A percentile compares a stretch with the other conserved stretches of the same genome.
Evolutionary conservation across 2,888 invertebrate genomes (phyloP).

Genomic region (Luffia ferchaultella): DNA sequence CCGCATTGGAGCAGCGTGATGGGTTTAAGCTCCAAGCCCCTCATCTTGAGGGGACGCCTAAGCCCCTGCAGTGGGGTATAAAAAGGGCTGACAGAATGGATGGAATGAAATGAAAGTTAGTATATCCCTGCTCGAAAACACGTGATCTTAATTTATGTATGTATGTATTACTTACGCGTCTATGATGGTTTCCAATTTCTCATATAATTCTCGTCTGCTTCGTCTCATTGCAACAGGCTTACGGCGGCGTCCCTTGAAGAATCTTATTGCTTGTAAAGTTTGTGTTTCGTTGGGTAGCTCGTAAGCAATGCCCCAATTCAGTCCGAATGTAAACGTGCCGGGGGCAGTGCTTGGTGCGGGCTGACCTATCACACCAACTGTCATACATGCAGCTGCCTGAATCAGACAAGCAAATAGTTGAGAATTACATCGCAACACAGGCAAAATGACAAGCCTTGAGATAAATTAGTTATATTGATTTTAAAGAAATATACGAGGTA

Average conservation of each 20-base stretch:
- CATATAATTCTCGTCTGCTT: conserved; percentile 72
- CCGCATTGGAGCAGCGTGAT: no score
- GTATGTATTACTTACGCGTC: conserved; percentile 78
- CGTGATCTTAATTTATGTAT: no score
- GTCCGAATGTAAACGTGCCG: conserved; percentile 68
- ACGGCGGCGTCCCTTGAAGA: conserved; percentile 26
- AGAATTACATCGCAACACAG: no score
- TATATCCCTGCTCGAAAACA: no score
- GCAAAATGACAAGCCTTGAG: no score
- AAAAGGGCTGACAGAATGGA: no score
- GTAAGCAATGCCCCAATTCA: conserved; percentile 78
- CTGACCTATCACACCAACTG: conserved; percentile 65
- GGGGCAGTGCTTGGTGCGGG: conserved; percentile 52
- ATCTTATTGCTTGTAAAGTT: conserved; percentile 31
- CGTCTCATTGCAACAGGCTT: conserved; percentile 64
- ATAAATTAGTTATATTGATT: no score
- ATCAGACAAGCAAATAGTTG: conserved; percentile 4
- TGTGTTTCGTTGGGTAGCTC: conserved; percentile 65
- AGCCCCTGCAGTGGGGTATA: no score
- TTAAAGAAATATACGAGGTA: no score
- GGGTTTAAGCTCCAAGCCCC: no score
- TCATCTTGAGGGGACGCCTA: no score
- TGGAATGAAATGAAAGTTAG: no score
- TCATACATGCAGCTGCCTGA: conserved; percentile 67
- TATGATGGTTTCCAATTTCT: conserved; percentile 72